A percentile compares a stretch with the other conserved stretches of the same genome.
phyloP scores from a whole-genome alignment of 2,888 invertebrate genomes.

The Myopa testacea region DNA sequence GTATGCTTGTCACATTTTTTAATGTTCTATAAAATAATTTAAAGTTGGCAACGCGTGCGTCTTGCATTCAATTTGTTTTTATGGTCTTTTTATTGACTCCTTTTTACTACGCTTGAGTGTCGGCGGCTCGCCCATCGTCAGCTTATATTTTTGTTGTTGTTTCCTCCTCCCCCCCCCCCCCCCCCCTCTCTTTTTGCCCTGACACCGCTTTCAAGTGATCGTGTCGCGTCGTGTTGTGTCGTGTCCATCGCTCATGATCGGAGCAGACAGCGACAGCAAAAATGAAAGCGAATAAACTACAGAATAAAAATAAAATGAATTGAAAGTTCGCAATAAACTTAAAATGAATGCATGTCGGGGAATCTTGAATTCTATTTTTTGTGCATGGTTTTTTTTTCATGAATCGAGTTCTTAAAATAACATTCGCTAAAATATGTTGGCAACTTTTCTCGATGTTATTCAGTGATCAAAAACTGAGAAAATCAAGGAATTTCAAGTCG shows the following conservation, averaged over 20 bases:
- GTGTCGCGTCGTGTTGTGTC: background rate
- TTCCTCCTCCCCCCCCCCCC: background rate
- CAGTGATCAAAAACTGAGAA: too few relatives aligned
- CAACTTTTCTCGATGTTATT: background rate
- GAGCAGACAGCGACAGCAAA: conserved; percentile 10
- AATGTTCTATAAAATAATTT: conserved; percentile 15
- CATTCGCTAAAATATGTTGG: background rate
- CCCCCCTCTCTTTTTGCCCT: background rate
- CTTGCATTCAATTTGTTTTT: background rate
- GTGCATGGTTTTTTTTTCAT: background rate
- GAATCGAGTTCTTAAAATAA: conserved; percentile 24
- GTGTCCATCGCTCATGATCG: background rate
- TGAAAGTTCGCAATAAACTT: conserved; percentile 22
- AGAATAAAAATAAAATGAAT: conserved; percentile 1
- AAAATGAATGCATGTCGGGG: conserved; percentile 1
- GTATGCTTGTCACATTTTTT: conserved; percentile 14
- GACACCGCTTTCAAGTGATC: background rate
- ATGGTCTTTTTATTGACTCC: background rate
- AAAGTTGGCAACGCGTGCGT: conserved; percentile 26
- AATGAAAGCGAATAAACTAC: conserved; percentile 10
- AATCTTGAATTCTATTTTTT: too few relatives aligned
- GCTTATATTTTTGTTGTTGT: background rate
- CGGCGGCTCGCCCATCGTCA: background rate
- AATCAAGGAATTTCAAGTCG: too few relatives aligned
- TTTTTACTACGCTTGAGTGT: background rate